These are phyloP conservation scores for Euplagia quadripunctaria DNA, from an alignment of 2,888 invertebrate genomes.

Conservation along the genomic window DNA sequence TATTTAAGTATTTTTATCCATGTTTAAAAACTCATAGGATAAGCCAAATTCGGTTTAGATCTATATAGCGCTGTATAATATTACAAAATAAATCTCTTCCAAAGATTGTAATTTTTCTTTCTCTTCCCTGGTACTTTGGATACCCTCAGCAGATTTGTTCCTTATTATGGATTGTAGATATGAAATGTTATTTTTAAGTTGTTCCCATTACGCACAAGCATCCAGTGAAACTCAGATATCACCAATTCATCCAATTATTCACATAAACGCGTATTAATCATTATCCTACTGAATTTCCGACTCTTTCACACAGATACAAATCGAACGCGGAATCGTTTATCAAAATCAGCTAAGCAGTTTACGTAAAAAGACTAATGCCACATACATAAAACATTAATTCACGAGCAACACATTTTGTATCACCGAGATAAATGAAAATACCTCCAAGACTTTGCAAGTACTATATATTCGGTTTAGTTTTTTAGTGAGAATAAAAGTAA, in stretches of 20 bases:
- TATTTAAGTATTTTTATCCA: too few species aligned
- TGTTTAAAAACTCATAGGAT: too few species aligned
- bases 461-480: background rate
- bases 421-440: conserved; percentile 9
- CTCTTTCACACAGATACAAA: conserved; percentile 22
- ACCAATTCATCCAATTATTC: background rate
- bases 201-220: background rate
- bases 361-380: conserved; percentile 32
- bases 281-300: background rate
- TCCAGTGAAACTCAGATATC: background rate
- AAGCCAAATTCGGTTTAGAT: too few species aligned
- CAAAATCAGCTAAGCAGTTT: conserved; percentile 45
- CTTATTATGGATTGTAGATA: background rate
- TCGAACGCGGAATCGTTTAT: conserved; percentile 40
- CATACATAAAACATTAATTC: conserved; percentile 48
- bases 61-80: background rate
- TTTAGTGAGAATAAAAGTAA: too few species aligned
- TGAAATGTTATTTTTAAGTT: too few species aligned
- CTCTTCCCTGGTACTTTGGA: background rate
- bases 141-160: background rate
- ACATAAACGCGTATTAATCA: background rate
- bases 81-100: background rate
- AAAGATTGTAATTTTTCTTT: background rate
- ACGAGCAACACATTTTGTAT: conserved; percentile 20
- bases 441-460: background rate